A percentile compares a stretch with the other conserved stretches of the same genome.
Evolutionary conservation across 2,888 invertebrate species (phyloP).

Genomic region (Andricus quercusramuli): DNA sequence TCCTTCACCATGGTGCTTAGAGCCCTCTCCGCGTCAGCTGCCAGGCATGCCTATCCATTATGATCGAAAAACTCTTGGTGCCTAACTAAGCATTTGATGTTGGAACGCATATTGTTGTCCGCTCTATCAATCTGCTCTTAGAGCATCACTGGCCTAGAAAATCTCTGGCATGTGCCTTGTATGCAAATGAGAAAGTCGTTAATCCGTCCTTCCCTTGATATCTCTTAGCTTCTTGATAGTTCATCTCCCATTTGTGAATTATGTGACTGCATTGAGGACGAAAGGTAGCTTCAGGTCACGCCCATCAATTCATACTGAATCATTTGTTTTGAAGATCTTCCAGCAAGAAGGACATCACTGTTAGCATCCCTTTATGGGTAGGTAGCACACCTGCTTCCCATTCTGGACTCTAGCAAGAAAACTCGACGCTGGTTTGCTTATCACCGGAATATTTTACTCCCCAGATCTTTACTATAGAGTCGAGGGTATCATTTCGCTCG

Average conservation of each 20-base stretch:
- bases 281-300: neutral
- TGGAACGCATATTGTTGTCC: slow-evolving; percentile 38
- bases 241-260: slow-evolving; percentile 15
- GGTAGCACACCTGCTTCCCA: too few species aligned
- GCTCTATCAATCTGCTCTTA: slow-evolving; percentile 33
- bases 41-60: slow-evolving; percentile 16
- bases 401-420: too few species aligned
- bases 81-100: slow-evolving; percentile 28
- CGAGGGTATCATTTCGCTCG: too few species aligned
- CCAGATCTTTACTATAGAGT: too few species aligned
- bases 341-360: neutral
- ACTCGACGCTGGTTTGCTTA: too few species aligned
- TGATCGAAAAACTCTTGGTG: neutral
- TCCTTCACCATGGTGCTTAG: neutral
- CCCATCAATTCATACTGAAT: slow-evolving; percentile 13
- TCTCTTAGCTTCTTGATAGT: slow-evolving; percentile 30
- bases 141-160: neutral
- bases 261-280: slow-evolving; percentile 14
- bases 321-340: slow-evolving; percentile 25
- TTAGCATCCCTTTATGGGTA: slow-evolving; percentile 1
- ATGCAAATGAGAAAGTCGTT: slow-evolving; percentile 29
- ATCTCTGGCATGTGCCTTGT: slow-evolving; percentile 15
- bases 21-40: slow-evolving; percentile 6
- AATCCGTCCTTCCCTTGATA: slow-evolving; percentile 42
- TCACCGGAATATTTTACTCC: too few species aligned